These are phyloP conservation scores for Rhamphomyia laevipes DNA, from an alignment of 2,888 invertebrate species.

Conservation along the genomic window DNA sequence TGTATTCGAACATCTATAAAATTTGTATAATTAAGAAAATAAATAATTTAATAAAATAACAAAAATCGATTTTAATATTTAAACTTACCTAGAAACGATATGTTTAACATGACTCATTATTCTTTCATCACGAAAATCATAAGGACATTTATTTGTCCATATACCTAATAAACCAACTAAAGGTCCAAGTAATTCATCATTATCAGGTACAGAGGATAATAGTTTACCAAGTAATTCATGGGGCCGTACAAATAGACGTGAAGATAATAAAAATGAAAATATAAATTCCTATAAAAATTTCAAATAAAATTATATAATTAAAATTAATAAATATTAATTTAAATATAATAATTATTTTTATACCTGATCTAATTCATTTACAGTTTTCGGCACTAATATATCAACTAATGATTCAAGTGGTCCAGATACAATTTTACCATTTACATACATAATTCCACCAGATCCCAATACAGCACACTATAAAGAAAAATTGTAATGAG, in stretches of 20 bases:
- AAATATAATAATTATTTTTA: neutral
- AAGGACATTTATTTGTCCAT: constrained; percentile 38
- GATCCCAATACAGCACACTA: constrained; percentile 34
- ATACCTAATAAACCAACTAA: constrained; percentile 33
- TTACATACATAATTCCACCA: constrained; percentile 36
- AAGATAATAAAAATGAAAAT: constrained; percentile 38
- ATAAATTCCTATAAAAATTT: constrained; percentile 32
- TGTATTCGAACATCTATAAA: constrained; percentile 34
- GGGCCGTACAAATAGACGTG: constrained; percentile 36
- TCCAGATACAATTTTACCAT: constrained; percentile 36
- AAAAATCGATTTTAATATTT: neutral
- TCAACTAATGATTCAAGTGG: constrained; percentile 34
- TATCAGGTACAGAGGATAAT: constrained; percentile 35
- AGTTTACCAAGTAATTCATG: constrained; percentile 36
- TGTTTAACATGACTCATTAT: constrained; percentile 40
- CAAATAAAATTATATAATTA: constrained; percentile 1
- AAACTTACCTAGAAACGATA: constrained; percentile 36
- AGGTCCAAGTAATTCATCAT: constrained; percentile 33
- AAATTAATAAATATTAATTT: constrained; percentile 6
- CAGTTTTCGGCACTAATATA: constrained; percentile 31
- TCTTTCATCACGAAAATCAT: constrained; percentile 38
- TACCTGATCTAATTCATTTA: constrained; percentile 35
- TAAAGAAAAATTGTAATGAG: constrained; percentile 11
- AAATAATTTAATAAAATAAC: too few relatives aligned
- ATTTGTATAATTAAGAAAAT: too few relatives aligned